Base-by-base conservation (phyloP, 2,797 vertebrate genomes). In the Oreochromis mossambicus region DNA sequence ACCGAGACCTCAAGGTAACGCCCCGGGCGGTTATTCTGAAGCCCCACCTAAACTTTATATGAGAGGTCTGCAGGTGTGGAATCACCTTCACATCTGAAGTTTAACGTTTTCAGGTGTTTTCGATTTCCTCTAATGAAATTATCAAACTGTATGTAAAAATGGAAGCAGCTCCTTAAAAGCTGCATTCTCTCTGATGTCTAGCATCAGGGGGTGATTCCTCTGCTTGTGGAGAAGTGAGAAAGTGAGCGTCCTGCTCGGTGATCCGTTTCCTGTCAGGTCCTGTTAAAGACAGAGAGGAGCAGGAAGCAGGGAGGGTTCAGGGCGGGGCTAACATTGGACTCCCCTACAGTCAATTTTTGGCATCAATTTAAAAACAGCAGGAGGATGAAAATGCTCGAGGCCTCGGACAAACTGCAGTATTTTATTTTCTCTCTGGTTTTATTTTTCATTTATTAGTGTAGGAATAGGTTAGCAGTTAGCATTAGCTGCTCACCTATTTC, bases 1-100 rank as follows among this genome's bases (percentile, higher is more conserved):
- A 98, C 88, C 95, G 98, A 90, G 98, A 98, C 95, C 97, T 98
- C 61, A 98, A 98, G 97, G 98, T 98, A 94, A 52, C 48, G 7
- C 19, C n/a, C 8, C 5, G 8, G 21, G 66, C 38, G 1, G 21
- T 15, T 43, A 26, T 43, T 26, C 21, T 70, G 38, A 46, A 26
- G 36, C 36, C 38, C 63, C 7, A 10, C 19, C 61, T 13, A 38
- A n/a, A 63, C 58, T 63, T 12, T 61, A 34, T 61, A n/a, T 61
- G 32, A 36, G 6, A 63, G 32, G 58, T 70, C 63, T 68, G 63
- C 63, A 41, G 63, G 63, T 68, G 36, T 41, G n/a, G 63, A 41
- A 24, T 41, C 66, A 68, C 38, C 38, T 43, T 68, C 13, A 43
- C 13, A 43, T 68, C 38, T 68, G n/a, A 43, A 24, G 13, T 66